phyloP scores from a whole-genome alignment of 2,113 vertebrate genomes.

The Rhabdornis inornatus region DNA sequence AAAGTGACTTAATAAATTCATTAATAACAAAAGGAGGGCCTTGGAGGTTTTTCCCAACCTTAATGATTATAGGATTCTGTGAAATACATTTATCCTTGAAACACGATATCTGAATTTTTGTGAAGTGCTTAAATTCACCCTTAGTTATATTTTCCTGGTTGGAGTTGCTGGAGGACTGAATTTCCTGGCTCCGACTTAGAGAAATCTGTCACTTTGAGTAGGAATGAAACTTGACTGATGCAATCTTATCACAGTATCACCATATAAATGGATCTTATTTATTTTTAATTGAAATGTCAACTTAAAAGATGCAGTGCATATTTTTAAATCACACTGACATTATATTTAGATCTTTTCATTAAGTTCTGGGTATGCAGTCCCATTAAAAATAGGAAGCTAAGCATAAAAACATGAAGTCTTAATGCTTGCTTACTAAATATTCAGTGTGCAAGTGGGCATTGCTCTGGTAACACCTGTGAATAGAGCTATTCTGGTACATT shows the following conservation, averaged over 20 bases:
- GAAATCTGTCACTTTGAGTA: constrained; percentile 3
- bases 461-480: neutral
- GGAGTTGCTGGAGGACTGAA: neutral
- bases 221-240: neutral
- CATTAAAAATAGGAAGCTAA: neutral
- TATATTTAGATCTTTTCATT: constrained; percentile 32
- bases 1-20: neutral
- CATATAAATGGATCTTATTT: neutral
- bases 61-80: neutral
- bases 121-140: neutral
- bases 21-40: neutral
- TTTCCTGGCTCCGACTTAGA: neutral
- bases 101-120: neutral
- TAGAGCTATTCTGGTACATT: constrained; percentile 33
- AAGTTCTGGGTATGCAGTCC: neutral
- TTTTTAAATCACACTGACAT: neutral
- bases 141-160: neutral
- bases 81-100: neutral
- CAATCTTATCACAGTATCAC: neutral
- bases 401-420: constrained; percentile 29
- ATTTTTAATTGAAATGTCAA: neutral
- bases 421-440: constrained; percentile 55
- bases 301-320: neutral
- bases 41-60: neutral
- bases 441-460: constrained; percentile 1